phyloP scores from a whole-genome alignment of 2,797 vertebrate genomes.

The Spinus pinus region DNA sequence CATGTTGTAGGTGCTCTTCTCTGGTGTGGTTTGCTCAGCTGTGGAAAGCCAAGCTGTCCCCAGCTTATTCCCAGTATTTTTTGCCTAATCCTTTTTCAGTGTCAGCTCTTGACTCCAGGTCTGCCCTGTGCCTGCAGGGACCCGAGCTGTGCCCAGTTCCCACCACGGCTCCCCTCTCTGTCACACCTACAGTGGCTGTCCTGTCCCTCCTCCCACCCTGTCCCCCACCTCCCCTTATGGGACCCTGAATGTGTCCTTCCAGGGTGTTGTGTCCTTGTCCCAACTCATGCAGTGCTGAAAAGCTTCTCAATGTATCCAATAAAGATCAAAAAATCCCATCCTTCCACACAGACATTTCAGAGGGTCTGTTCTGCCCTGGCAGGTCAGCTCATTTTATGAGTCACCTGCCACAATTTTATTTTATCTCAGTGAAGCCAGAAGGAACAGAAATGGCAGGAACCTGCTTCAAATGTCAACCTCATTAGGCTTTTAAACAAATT shows the following conservation, averaged over 20 bases:
- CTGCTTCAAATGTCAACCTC: conserved; percentile 48
- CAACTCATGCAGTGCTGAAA: not conserved
- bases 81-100: not conserved
- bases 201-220: not conserved
- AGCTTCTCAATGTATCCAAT: not conserved
- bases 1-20: not conserved
- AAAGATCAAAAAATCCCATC: not conserved
- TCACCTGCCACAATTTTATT: conserved; percentile 17
- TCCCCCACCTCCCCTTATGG: accelerated
- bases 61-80: not conserved
- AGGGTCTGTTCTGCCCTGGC: not conserved
- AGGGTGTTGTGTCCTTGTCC: not conserved
- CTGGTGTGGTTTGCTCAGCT: not conserved
- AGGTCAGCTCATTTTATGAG: not conserved
- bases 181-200: not conserved
- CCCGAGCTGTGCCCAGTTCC: accelerated
- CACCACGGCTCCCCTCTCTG: not conserved
- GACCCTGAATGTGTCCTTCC: not conserved
- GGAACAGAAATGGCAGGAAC: conserved; percentile 17
- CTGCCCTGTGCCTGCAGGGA: not conserved
- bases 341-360: not conserved
- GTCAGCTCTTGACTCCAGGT: accelerated
- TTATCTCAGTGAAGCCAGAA: not conserved
- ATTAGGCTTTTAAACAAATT: conserved; percentile 37
- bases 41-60: not conserved